phyloP scores from a whole-genome alignment of 2,797 vertebrate species.

The Champsocephalus esox region DNA sequence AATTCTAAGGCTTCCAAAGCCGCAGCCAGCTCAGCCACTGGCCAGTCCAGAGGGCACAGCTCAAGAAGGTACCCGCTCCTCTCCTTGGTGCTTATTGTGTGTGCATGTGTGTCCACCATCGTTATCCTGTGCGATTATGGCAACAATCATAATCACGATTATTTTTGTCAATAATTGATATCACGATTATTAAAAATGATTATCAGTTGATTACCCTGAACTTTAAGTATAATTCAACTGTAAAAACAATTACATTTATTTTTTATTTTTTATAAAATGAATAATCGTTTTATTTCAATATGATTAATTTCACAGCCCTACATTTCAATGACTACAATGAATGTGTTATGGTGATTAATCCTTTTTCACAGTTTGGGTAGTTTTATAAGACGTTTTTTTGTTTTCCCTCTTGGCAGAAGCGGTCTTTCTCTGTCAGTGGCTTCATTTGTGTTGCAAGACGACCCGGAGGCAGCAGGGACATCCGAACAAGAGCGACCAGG shows the following conservation, averaged over 20 bases:
- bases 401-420: constrained; percentile 86
- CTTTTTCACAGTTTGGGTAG: neutral
- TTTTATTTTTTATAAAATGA: neutral
- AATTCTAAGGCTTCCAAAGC: constrained; percentile 99
- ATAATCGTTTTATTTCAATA: no score
- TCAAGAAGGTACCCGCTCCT: constrained; percentile 95
- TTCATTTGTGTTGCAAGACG: constrained; percentile 92
- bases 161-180: no score
- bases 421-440: constrained; percentile 92
- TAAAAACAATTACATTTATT: constrained; percentile 24
- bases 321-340: constrained; percentile 36
- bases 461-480: constrained; percentile 92
- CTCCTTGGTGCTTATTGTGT: constrained; percentile 77
- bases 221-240: constrained; percentile 6
- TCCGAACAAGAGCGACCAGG: constrained; percentile 92
- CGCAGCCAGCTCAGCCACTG: constrained; percentile 95
- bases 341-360: constrained; percentile 35
- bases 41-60: constrained; percentile 97
- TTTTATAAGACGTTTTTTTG: constrained; percentile 45
- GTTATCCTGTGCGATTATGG: no score
- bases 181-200: no score
- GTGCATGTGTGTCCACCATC: constrained; percentile 37
- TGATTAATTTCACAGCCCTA: neutral
- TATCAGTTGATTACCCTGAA: no score
- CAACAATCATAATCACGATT: no score